These are phyloP conservation scores for Agonopterix heracliana DNA, from an alignment of 2,888 invertebrate species.

Conservation along the genomic window DNA sequence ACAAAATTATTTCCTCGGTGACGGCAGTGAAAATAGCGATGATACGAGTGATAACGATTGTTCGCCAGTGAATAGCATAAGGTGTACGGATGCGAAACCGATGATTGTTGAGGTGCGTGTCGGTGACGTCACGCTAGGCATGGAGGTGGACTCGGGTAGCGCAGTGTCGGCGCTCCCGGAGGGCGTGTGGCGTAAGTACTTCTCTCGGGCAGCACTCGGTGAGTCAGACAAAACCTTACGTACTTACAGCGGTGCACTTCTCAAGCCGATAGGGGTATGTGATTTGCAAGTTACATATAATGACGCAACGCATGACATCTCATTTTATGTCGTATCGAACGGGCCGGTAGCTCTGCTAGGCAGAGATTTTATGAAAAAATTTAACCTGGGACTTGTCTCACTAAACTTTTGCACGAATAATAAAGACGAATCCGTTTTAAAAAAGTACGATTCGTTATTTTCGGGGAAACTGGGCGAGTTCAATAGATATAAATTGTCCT, in stretches of 20 bases:
- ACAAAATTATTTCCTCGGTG: neutral
- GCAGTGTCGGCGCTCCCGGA: constrained; percentile 4
- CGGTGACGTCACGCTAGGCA: neutral
- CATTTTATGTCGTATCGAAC: neutral
- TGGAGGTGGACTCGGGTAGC: constrained; percentile 6
- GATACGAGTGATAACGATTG: neutral
- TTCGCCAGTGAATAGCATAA: neutral
- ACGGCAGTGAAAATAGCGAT: neutral
- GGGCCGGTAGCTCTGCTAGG: constrained; percentile 1
- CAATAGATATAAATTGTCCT: neutral
- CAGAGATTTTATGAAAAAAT: neutral
- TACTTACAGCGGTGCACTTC: neutral
- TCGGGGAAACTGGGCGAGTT: neutral
- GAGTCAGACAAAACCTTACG: constrained; percentile 1
- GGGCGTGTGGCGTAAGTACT: neutral
- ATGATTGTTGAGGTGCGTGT: constrained; percentile 1
- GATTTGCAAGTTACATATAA: too few species aligned
- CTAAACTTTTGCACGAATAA: neutral
- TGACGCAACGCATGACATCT: too few species aligned
- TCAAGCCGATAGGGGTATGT: neutral
- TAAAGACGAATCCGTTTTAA: neutral
- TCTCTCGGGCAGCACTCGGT: constrained; percentile 1
- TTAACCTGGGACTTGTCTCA: neutral
- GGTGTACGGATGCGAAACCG: neutral
- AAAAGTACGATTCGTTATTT: neutral